These are phyloP conservation scores for Hippasteria phrygiana DNA, from an alignment of 53 echinoderm and acorn worm genomes.

Conservation along the genomic window DNA sequence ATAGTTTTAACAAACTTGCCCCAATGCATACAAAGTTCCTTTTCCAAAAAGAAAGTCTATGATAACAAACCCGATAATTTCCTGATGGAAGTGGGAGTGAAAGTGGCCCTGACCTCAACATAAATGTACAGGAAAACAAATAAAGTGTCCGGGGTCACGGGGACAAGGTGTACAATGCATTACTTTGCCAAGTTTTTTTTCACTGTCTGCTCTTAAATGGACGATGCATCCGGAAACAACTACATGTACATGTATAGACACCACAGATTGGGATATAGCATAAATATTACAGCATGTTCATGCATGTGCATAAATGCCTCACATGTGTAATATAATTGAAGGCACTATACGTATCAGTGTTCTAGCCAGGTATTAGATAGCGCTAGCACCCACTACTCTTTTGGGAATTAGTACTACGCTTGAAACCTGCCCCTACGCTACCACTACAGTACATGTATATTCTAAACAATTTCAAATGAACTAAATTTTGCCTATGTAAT, in stretches of 20 bases:
- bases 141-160: background rate
- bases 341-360: too few relatives aligned
- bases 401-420: too few relatives aligned
- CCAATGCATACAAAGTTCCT: background rate
- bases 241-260: background rate
- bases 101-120: background rate
- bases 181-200: background rate
- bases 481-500: too few relatives aligned
- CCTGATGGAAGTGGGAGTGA: background rate
- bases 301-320: too few relatives aligned
- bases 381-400: too few relatives aligned
- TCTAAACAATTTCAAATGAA: too few relatives aligned
- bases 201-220: background rate
- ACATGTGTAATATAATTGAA: too few relatives aligned
- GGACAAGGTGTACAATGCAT: background rate
- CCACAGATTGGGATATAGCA: background rate
- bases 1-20: too few relatives aligned
- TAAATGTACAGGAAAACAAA: background rate
- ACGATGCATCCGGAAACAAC: background rate
- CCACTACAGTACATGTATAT: too few relatives aligned
- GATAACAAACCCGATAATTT: background rate
- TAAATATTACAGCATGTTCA: background rate
- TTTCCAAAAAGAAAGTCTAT: background rate
- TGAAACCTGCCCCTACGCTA: too few relatives aligned
- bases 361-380: too few relatives aligned